Percentiles rank a stretch among this genome's conserved stretches.
These are phyloP conservation scores for Itoplectis maculator DNA, from an alignment of 2,888 invertebrate genomes.

Conservation along the genomic window DNA sequence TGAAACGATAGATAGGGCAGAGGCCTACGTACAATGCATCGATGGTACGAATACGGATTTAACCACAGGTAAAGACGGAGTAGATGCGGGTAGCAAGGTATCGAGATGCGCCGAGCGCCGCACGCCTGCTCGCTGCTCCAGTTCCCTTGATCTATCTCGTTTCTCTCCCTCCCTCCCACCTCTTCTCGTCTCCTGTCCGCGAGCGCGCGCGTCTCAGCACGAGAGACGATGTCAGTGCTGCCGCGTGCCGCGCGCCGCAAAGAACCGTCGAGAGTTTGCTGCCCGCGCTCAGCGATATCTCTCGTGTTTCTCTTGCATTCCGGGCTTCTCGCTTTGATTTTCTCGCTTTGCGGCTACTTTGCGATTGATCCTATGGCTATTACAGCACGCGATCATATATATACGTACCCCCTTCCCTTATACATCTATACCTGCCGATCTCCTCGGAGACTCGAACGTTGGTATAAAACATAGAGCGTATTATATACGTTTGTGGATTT, in stretches of 20 bases:
- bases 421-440: no score
- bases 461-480: no score
- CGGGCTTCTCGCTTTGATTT: conserved; percentile 13
- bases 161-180: conserved; percentile 45
- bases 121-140: conserved; percentile 74
- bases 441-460: no score
- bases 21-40: not conserved
- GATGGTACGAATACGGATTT: no score
- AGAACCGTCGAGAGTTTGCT: no score
- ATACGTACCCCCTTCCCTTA: no score
- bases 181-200: conserved; percentile 20
- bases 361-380: conserved; percentile 6
- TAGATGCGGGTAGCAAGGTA: no score
- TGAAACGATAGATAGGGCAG: conserved; percentile 7
- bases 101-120: no score
- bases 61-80: conserved; percentile 40
- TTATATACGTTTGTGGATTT: no score
- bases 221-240: not conserved
- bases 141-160: conserved; percentile 70
- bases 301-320: conserved; percentile 12
- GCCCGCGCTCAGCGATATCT: no score
- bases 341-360: conserved; percentile 5
- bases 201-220: conserved; percentile 12
- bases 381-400: conserved; percentile 31
- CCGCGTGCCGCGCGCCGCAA: no score